These are phyloP conservation scores for Clytia hemisphaerica DNA, from an alignment of 30 jellyfish, hydroid and myxozoan genomes.

Conservation along the genomic window DNA sequence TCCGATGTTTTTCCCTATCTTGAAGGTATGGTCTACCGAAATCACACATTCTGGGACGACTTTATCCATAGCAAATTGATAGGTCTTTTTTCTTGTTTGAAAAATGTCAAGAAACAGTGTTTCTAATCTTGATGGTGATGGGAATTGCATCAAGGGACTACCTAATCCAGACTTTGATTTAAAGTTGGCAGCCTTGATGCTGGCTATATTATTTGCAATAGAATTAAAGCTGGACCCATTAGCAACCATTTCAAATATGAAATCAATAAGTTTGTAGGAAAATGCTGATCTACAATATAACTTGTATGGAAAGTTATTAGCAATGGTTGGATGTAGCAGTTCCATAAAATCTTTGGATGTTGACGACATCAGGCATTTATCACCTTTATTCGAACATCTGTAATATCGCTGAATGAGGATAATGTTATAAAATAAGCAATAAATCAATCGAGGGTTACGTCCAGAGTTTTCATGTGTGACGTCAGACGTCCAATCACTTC, in stretches of 20 bases:
- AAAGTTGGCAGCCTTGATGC: too few relatives aligned
- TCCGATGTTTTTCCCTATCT: conserved; percentile 6
- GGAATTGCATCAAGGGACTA: not conserved
- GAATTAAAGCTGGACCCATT: too few relatives aligned
- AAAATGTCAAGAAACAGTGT: conserved; percentile 4
- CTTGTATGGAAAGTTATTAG: too few relatives aligned
- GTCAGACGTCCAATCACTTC: too few relatives aligned
- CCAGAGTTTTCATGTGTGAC: too few relatives aligned
- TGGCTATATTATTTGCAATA: too few relatives aligned
- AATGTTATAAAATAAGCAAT: not conserved
- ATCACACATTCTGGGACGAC: not conserved
- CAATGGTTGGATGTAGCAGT: too few relatives aligned
- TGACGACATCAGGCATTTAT: conserved; percentile 9
- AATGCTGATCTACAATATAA: too few relatives aligned
- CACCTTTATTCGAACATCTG: not conserved
- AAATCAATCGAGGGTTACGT: conserved; percentile 25
- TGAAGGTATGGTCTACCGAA: conserved; percentile 11
- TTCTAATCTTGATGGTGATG: not conserved
- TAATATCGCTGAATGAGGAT: conserved; percentile 22
- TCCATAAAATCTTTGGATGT: not conserved
- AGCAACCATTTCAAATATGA: too few relatives aligned
- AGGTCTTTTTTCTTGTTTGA: not conserved
- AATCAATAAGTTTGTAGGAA: too few relatives aligned
- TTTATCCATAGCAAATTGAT: not conserved
- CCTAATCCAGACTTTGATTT: too few relatives aligned